Evolutionary conservation across 2,113 vertebrate genomes (phyloP).

Genomic region (Zingel zingel): DNA sequence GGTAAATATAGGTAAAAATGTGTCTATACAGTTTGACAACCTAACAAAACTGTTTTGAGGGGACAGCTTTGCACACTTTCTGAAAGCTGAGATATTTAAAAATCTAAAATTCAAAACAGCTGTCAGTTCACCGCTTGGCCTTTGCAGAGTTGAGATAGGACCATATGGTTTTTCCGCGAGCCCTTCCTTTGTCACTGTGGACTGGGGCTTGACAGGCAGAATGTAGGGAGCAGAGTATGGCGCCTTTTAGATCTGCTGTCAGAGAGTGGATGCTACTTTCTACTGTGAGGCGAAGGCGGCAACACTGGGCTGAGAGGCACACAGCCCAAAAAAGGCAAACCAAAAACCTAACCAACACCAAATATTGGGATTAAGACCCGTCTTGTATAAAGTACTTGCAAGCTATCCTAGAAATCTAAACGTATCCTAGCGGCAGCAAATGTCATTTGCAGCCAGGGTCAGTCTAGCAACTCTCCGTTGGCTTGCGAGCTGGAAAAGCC

Average conservation of each 20-base stretch:
- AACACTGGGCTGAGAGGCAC: conserved; percentile 3
- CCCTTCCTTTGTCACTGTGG: conserved; percentile 36
- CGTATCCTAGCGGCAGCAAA: no score
- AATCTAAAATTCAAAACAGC: conserved; percentile 67
- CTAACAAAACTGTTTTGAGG: conserved; percentile 51
- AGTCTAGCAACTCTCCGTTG: no score
- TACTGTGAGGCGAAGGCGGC: conserved; percentile 19
- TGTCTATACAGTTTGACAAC: conserved; percentile 51
- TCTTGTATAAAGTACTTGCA: no score
- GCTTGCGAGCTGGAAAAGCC: no score
- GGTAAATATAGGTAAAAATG: conserved; percentile 32
- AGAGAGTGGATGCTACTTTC: conserved; percentile 45
- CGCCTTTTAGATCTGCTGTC: conserved; percentile 67
- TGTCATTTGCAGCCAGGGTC: no score
- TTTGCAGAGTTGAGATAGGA: conserved; percentile 34
- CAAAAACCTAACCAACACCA: not conserved
- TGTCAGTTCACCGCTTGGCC: conserved; percentile 55
- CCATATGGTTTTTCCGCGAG: conserved; percentile 6
- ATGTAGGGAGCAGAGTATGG: conserved; percentile 47
- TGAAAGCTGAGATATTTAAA: conserved; percentile 60
- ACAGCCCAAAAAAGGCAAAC: not conserved
- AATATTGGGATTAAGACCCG: not conserved
- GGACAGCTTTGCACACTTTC: conserved; percentile 11
- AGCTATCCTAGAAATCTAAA: no score
- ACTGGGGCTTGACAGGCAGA: conserved; percentile 59